These are phyloP conservation scores for Glaucidium brasilianum DNA, from an alignment of 2,113 vertebrate genomes.

Conservation along the genomic window DNA sequence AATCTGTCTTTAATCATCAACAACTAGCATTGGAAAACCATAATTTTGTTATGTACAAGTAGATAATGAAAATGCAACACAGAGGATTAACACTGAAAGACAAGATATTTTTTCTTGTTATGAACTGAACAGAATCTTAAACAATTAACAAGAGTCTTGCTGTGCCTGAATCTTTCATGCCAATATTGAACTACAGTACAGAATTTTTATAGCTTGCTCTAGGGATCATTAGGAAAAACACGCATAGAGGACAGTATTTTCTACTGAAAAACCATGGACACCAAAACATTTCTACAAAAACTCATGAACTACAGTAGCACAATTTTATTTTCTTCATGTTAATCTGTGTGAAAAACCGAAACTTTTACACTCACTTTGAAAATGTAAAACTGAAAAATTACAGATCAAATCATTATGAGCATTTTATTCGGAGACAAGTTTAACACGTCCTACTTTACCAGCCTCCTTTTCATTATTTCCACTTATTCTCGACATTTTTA, in stretches of 20 bases:
- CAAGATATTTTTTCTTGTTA: neutral
- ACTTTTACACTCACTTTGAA: neutral
- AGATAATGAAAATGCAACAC: slow-evolving; percentile 7
- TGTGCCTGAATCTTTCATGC: neutral
- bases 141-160: neutral
- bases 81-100: neutral
- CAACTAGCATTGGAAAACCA: neutral
- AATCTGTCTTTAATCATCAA: neutral
- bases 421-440: neutral
- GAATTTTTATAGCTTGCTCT: neutral
- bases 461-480: neutral
- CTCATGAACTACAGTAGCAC: neutral
- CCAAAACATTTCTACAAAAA: neutral
- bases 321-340: neutral
- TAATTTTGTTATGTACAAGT: neutral
- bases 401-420: neutral
- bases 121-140: neutral
- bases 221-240: neutral
- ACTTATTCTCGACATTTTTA: neutral
- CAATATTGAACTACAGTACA: neutral
- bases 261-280: neutral
- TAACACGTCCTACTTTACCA: neutral
- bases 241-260: neutral
- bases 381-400: neutral
- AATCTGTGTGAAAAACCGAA: neutral